Conservation (phyloP, 2,888 invertebrate genomes). For the Opisthograptis luteolata region DNA sequence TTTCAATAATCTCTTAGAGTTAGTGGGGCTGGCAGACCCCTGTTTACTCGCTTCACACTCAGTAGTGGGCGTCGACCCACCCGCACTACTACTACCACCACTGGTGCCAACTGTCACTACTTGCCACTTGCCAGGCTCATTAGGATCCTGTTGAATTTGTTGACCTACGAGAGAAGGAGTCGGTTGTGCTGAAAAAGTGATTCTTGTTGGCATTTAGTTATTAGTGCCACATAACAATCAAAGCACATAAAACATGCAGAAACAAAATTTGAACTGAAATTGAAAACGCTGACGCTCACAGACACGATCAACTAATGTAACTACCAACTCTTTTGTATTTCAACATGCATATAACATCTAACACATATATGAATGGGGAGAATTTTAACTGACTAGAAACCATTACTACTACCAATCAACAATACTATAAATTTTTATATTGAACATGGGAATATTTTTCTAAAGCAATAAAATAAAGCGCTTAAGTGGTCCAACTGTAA, state of each 20-base stretch:
- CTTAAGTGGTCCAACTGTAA: no score
- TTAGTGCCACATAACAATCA: conserved; percentile 19
- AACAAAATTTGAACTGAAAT: no score
- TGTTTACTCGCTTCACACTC: conserved; percentile 72
- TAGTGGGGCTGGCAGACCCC: conserved; percentile 57
- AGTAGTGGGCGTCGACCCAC: conserved; percentile 29
- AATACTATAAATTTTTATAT: no score
- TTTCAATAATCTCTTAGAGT: conserved; percentile 85
- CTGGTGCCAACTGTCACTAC: conserved; percentile 80
- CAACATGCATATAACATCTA: no score
- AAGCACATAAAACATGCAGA: conserved; percentile 21
- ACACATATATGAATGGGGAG: no score
- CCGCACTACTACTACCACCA: conserved; percentile 19
- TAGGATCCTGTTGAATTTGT: conserved; percentile 92
- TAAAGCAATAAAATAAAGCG: no score
- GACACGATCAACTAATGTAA: no score
- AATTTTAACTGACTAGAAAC: no score
- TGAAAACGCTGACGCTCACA: no score
- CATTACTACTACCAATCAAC: no score
- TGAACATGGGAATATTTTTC: no score
- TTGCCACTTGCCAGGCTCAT: conserved; percentile 94
- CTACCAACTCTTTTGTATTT: no score
- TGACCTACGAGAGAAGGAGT: conserved; percentile 70
- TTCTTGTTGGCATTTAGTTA: conserved; percentile 24
- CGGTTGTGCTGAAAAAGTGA: conserved; percentile 24